These are phyloP conservation scores for Platyscapa corneri DNA, from an alignment of 1,140 invertebrate species.

Conservation along the genomic window DNA sequence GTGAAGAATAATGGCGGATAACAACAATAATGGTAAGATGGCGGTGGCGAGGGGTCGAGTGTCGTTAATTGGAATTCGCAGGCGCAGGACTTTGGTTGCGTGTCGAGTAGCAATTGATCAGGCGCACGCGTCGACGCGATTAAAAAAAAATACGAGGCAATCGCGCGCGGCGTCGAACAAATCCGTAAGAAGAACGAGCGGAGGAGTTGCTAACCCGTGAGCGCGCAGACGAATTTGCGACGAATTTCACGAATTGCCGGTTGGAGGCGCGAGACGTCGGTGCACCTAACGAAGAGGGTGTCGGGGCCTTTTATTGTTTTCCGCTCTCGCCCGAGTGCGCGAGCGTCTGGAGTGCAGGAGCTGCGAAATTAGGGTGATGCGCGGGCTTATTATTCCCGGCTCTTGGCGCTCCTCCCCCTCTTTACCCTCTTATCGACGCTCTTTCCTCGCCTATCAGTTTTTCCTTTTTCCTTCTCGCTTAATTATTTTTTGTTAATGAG, in stretches of 20 bases:
- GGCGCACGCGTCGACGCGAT: too few species aligned
- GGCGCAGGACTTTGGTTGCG: too few species aligned
- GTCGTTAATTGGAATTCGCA: too few species aligned
- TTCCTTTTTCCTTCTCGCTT: not conserved
- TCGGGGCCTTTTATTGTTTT: conserved; percentile 57
- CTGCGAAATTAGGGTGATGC: conserved; percentile 17
- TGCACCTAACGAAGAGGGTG: conserved; percentile 54
- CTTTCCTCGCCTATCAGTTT: not conserved
- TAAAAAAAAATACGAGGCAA: conserved; percentile 26
- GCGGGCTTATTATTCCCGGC: conserved; percentile 1
- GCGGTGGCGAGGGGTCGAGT: too few species aligned
- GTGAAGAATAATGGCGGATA: too few species aligned
- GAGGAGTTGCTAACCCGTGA: too few species aligned
- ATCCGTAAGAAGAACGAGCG: not conserved
- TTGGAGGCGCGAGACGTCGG: not conserved
- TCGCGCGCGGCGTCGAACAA: conserved; percentile 8
- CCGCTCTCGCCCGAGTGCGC: conserved; percentile 24
- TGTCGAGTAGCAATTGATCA: too few species aligned
- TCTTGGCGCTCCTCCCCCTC: too few species aligned
- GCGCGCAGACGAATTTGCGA: not conserved
- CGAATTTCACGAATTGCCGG: not conserved
- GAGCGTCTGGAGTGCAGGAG: not conserved
- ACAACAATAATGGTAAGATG: too few species aligned
- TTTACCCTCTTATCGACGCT: too few species aligned
- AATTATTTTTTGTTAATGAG: not conserved